Evolutionary conservation across 1,140 invertebrate species (phyloP).

Genomic region (Saxidomus purpurata): DNA sequence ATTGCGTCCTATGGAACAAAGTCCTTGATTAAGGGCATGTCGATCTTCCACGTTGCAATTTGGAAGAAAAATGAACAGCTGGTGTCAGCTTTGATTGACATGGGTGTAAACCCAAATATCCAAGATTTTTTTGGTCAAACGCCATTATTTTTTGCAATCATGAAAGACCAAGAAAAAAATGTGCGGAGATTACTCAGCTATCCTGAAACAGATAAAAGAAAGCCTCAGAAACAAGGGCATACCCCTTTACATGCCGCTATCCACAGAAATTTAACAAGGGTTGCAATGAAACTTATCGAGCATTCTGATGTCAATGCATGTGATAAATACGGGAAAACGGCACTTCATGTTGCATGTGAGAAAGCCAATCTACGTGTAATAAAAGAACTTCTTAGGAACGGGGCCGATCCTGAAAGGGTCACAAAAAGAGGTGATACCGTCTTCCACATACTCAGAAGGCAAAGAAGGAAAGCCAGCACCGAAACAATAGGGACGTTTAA

Average conservation of each 20-base stretch:
- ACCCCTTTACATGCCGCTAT: conserved; percentile 62
- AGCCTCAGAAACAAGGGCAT: conserved; percentile 56
- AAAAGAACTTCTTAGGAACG: conserved; percentile 25
- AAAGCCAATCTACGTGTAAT: conserved; percentile 27
- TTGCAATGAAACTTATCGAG: neutral
- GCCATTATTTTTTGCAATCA: conserved; percentile 49
- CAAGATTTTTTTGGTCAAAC: conserved; percentile 54
- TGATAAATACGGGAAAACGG: conserved; percentile 58
- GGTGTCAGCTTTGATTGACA: neutral
- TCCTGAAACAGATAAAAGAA: conserved; percentile 10
- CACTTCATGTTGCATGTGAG: conserved; percentile 63
- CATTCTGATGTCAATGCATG: neutral
- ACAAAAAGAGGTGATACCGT: conserved; percentile 40
- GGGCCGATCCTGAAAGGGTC: conserved; percentile 1
- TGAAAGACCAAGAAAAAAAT: neutral
- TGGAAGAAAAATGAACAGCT: conserved; percentile 43
- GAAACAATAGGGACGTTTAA: neutral
- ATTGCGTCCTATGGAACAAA: conserved; percentile 26
- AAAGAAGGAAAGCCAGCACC: neutral
- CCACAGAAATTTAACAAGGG: neutral
- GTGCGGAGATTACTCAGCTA: neutral
- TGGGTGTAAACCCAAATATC: conserved; percentile 41
- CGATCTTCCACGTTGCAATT: conserved; percentile 45
- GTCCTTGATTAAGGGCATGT: conserved; percentile 51
- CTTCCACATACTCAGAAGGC: neutral